phyloP scores from a whole-genome alignment of 2,113 vertebrate species.

The Megalops atlanticus region DNA sequence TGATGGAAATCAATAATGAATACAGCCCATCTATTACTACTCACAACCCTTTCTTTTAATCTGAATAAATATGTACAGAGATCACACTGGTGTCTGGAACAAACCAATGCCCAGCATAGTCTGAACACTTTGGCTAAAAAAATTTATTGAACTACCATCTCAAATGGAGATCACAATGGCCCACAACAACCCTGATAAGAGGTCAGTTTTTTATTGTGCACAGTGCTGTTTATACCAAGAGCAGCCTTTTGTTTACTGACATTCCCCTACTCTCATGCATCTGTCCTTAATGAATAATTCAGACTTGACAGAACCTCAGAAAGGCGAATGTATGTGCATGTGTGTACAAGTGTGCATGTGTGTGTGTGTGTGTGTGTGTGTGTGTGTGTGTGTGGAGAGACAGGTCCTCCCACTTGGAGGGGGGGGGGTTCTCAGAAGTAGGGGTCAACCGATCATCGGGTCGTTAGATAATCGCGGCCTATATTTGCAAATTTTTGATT shows the following conservation, averaged over 20 bases:
- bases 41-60: background rate
- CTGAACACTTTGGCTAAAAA: no score
- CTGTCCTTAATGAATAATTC: constrained; percentile 70
- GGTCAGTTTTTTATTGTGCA: constrained; percentile 42
- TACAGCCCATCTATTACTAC: background rate
- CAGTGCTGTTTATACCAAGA: constrained; percentile 58
- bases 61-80: background rate
- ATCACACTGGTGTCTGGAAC: background rate
- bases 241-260: no score
- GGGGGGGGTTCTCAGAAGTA: background rate
- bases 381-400: constrained; percentile 21
- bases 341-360: background rate
- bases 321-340: constrained; percentile 17
- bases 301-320: constrained; percentile 56
- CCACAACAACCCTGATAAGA: constrained; percentile 5
- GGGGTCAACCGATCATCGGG: no score
- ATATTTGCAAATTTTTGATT: no score
- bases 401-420: background rate
- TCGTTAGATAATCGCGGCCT: no score
- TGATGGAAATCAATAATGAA: background rate
- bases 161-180: no score
- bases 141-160: no score
- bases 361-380: constrained; percentile 33
- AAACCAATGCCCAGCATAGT: background rate
- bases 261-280: constrained; percentile 57